Conservation (phyloP, 1,140 invertebrate species). For the Yoshiicerus persimilis region DNA sequence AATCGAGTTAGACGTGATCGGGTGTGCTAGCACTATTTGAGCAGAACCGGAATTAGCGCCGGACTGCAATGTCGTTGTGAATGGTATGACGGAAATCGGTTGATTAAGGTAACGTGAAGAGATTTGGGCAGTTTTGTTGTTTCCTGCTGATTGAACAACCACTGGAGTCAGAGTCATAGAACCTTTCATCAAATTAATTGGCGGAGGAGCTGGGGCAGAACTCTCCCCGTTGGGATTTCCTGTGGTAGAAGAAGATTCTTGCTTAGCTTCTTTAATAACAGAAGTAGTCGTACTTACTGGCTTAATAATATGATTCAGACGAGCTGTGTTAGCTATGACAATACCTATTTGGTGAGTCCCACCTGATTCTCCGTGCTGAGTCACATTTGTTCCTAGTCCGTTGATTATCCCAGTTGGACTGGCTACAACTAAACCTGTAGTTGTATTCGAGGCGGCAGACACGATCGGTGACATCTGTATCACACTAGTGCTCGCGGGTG, state of each 20-base stretch:
- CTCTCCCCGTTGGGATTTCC: not conserved
- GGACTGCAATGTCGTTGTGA: slow-evolving; percentile 31
- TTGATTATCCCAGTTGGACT: not conserved
- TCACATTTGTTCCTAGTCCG: not conserved
- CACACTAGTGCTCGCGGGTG: slow-evolving; percentile 68
- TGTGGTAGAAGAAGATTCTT: slow-evolving; percentile 13
- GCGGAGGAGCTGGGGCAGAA: not conserved
- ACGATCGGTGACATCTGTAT: slow-evolving; percentile 73
- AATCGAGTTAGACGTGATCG: slow-evolving; percentile 37
- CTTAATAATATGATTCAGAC: slow-evolving; percentile 2
- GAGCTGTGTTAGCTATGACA: slow-evolving; percentile 29
- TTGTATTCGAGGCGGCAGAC: slow-evolving; percentile 25
- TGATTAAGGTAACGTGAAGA: slow-evolving; percentile 28
- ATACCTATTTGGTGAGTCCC: slow-evolving; percentile 36
- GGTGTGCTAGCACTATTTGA: slow-evolving; percentile 44
- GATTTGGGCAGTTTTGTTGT: slow-evolving; percentile 31
- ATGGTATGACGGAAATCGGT: slow-evolving; percentile 41
- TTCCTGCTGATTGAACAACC: slow-evolving; percentile 36
- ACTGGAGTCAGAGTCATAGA: slow-evolving; percentile 42
- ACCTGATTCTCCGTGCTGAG: not conserved
- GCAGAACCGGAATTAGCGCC: slow-evolving; percentile 10
- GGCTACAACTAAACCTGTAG: slow-evolving; percentile 21
- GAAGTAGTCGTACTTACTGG: slow-evolving; percentile 13
- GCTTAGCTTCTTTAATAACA: slow-evolving; percentile 38
- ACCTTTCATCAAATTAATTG: slow-evolving; percentile 38